These are phyloP conservation scores for Yoshiicerus persimilis DNA, from an alignment of 1,140 invertebrate genomes.

Conservation along the genomic window DNA sequence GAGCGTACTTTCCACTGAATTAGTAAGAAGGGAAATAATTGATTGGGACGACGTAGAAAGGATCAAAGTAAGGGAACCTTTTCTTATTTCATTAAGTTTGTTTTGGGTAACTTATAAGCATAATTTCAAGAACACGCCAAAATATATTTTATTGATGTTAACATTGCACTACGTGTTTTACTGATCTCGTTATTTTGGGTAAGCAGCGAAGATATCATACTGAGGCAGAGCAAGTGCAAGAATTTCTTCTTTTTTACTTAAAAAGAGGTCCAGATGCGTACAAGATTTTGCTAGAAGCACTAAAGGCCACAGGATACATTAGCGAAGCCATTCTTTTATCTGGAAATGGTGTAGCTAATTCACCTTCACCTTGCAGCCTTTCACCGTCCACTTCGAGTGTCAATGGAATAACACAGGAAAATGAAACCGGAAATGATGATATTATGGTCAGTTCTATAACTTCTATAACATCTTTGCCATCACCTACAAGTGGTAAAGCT, in stretches of 20 bases:
- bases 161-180: no score
- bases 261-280: slow-evolving; percentile 39
- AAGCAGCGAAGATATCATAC: not conserved
- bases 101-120: not conserved
- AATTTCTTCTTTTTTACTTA: slow-evolving; percentile 39
- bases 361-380: not conserved
- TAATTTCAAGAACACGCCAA: no score
- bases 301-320: slow-evolving; percentile 21
- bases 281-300: slow-evolving; percentile 25
- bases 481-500: not conserved
- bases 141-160: not conserved
- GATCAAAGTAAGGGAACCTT: slow-evolving; percentile 25
- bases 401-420: not conserved
- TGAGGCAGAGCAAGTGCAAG: slow-evolving; percentile 24
- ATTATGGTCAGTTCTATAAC: not conserved
- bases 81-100: not conserved
- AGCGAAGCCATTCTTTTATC: slow-evolving; percentile 30
- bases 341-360: not conserved
- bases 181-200: no score
- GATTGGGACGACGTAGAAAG: slow-evolving; percentile 25
- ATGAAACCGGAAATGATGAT: not conserved
- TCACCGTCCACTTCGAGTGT: not conserved
- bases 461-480: not conserved
- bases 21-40: slow-evolving; percentile 30
- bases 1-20: not conserved